Evolutionary conservation across 1,140 invertebrate species (phyloP), one percentile per base, ranked within the genome.

Genomic region (Hesperophylax magnus): DNA sequence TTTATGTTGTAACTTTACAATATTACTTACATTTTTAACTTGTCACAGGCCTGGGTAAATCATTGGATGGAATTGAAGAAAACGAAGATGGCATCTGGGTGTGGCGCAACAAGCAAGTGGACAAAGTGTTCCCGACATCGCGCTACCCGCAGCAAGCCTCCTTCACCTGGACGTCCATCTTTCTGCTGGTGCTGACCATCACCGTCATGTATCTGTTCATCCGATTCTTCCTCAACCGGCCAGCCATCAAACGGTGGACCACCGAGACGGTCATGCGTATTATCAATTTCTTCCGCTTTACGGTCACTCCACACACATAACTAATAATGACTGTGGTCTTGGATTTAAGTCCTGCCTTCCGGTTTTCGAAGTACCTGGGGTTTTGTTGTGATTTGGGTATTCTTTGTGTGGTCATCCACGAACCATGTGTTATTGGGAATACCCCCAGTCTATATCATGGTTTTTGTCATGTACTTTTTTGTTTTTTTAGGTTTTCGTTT

Each of bases 51-150:
- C 61, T 65, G 11, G 67, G 34, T 47, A 71, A 71, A 52, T 34
- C 63, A 15, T 69, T 71, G n/a, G 82, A 84, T 20, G 65, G 53
- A 1, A 58, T 60, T 3, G 82, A 84, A 24, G 22, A 27, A 39
- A 79, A 84, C 17, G 80, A 80, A 14, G 82, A 84, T 24, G 77
- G 80, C 0, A 31, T 84, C 11, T 82, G 82, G 82, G 72, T 72
- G n/a, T 84, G 82, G 82, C 65, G 82, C 39, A 84, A 84, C 52
- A 84, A 84, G 52, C 82, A 84, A 54, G 27, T 65, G 17, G 67
- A 75, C 8, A 82, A 80, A 53, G 75, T 79, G 17, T 77, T 56
- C 15, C 72, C 31, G 7, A 67, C 79, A 11, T 67, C 74, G 22
- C 63, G 56, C 14, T 74, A 77, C 22, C 74, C 78, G 0, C 63